A percentile compares a stretch with the other conserved stretches of the same genome.
Conservation (phyloP, 2,113 vertebrate genomes). For the Cheilinus undulatus region DNA sequence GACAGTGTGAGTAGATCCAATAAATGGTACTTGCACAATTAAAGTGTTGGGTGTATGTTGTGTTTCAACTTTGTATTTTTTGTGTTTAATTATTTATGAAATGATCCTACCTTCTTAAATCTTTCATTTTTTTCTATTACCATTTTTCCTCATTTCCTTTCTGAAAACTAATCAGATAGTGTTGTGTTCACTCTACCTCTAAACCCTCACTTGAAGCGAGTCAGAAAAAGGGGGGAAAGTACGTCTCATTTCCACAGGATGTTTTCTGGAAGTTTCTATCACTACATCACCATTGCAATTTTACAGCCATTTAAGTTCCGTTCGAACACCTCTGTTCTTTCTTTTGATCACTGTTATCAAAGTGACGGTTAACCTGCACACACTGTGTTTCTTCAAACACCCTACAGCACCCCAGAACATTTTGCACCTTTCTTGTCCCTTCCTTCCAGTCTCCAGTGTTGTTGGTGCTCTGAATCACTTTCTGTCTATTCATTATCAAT, state of each 20-base stretch:
- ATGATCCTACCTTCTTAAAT: no score
- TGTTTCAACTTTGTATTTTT: no score
- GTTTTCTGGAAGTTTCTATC: no score
- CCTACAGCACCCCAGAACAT: conserved; percentile 36
- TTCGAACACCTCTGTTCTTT: background rate
- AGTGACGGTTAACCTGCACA: background rate
- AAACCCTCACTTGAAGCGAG: background rate
- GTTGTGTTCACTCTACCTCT: no score
- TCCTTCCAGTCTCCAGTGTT: conserved; percentile 13
- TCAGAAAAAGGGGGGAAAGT: background rate
- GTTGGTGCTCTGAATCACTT: conserved; percentile 31
- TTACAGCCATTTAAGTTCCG: background rate
- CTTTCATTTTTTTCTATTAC: no score
- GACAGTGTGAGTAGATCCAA: no score
- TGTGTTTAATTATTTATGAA: no score
- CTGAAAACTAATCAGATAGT: no score
- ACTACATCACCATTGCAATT: background rate
- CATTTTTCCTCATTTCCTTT: no score
- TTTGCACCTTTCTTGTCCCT: conserved; percentile 34
- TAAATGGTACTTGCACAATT: no score
- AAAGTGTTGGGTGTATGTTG: no score
- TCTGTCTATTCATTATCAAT: conserved; percentile 58
- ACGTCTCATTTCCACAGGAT: background rate
- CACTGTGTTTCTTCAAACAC: conserved; percentile 3
- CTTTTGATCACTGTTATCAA: background rate